These are phyloP conservation scores for Hemicordylus capensis DNA, from an alignment of 2,113 vertebrate genomes.

Conservation along the genomic window DNA sequence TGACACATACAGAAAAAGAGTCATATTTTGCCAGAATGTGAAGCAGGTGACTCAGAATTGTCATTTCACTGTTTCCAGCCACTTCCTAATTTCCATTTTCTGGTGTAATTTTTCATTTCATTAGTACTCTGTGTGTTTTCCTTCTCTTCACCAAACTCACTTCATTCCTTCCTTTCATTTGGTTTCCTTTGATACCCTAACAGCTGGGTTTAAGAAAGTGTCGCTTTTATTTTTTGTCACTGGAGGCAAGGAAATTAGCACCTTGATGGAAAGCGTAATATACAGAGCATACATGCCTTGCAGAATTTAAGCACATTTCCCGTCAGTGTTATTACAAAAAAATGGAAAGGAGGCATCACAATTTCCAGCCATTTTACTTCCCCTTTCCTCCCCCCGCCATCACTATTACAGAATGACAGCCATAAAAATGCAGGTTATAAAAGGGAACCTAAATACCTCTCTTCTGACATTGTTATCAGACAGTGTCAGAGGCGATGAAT, in stretches of 20 bases:
- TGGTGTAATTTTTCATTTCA: slow-evolving; percentile 65
- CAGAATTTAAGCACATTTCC: slow-evolving; percentile 51
- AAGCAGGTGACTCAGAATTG: slow-evolving; percentile 20
- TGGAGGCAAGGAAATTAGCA: slow-evolving; percentile 67
- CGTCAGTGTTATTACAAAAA: slow-evolving; percentile 49
- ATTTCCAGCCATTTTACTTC: slow-evolving; percentile 41
- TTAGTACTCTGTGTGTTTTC: slow-evolving; percentile 53
- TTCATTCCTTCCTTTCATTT: slow-evolving; percentile 61
- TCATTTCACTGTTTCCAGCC: slow-evolving; percentile 34
- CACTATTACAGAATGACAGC: slow-evolving; percentile 19
- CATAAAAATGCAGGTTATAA: slow-evolving; percentile 21
- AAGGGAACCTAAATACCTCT: slow-evolving; percentile 16
- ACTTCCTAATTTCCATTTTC: slow-evolving; percentile 55
- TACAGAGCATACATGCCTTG: slow-evolving; percentile 22
- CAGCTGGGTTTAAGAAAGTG: slow-evolving; percentile 58
- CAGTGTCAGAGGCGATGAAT: slow-evolving; percentile 6
- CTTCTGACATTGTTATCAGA: slow-evolving; percentile 25
- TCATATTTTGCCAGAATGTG: slow-evolving; percentile 31
- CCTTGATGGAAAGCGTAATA: slow-evolving; percentile 47
- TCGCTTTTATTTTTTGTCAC: slow-evolving; percentile 56
- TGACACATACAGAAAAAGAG: background rate
- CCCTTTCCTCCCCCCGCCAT: background rate
- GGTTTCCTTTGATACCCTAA: slow-evolving; percentile 66
- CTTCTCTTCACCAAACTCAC: slow-evolving; percentile 17
- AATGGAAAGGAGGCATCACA: background rate